Conservation (phyloP, 2,888 invertebrate species). For the Drosophila demipolita region DNA sequence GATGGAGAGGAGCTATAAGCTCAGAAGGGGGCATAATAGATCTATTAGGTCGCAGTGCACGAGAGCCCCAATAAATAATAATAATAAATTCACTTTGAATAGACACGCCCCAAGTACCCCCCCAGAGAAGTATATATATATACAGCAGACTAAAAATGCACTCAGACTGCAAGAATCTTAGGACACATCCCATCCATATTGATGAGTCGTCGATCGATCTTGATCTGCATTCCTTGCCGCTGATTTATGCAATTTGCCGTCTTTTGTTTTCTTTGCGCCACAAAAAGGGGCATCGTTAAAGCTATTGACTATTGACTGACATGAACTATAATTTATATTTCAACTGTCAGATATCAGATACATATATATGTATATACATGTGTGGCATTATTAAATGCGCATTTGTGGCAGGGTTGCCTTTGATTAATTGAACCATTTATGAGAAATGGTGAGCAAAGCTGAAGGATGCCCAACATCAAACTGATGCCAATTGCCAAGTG, state of each 20-base stretch:
- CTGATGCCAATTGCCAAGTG: conserved; percentile 48
- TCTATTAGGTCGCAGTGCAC: no score
- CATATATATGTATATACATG: conserved; percentile 5
- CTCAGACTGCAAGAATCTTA: not conserved
- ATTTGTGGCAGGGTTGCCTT: conserved; percentile 61
- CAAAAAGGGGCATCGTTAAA: conserved; percentile 47
- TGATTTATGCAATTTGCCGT: conserved; percentile 55
- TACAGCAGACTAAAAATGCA: not conserved
- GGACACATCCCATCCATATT: conserved; percentile 19
- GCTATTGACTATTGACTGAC: conserved; percentile 70
- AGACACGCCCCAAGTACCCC: not conserved
- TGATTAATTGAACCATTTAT: conserved; percentile 78
- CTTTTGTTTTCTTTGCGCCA: conserved; percentile 43
- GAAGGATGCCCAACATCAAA: conserved; percentile 43
- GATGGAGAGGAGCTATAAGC: no score
- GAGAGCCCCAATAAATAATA: no score
- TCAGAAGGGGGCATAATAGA: no score
- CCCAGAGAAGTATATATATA: not conserved
- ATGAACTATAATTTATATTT: conserved; percentile 74
- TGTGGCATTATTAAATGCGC: conserved; percentile 71
- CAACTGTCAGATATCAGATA: conserved; percentile 43
- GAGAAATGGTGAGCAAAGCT: conserved; percentile 65
- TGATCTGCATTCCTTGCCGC: conserved; percentile 48
- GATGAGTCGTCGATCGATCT: conserved; percentile 54
- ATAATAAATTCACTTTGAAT: not conserved